Conservation (phyloP, 2,113 vertebrate genomes). For the Cromileptes altivelis region DNA sequence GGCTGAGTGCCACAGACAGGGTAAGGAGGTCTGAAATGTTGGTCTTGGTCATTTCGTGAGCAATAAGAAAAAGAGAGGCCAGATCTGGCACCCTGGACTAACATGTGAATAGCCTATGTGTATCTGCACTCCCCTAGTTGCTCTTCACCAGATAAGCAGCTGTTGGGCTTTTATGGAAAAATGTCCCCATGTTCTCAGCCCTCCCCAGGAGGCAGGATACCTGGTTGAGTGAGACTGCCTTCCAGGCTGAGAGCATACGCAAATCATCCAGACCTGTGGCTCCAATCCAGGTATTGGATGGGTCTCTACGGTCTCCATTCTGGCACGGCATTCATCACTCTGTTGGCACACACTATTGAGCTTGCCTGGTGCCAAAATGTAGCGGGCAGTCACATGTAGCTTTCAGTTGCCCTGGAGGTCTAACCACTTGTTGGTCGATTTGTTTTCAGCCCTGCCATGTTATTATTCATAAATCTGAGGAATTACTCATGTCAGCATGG, state of each 20-base stretch:
- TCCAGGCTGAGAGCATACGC: conserved; percentile 29
- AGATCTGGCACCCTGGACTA: background rate
- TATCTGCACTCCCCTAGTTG: background rate
- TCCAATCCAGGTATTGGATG: background rate
- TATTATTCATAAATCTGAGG: background rate
- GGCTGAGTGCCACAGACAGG: no score
- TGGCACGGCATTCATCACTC: background rate
- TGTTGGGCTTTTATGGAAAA: conserved; percentile 15
- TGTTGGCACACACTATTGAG: background rate
- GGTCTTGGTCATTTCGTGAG: background rate
- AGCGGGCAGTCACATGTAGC: background rate
- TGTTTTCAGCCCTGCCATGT: background rate
- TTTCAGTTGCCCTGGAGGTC: background rate
- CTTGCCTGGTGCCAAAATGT: background rate
- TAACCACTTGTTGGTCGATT: background rate
- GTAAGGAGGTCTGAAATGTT: no score
- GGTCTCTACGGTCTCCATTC: background rate
- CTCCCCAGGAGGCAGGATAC: conserved; percentile 33
- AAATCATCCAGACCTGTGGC: conserved; percentile 31
- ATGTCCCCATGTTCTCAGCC: conserved; percentile 15
- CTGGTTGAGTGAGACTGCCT: conserved; percentile 45
- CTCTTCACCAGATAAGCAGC: conserved; percentile 28
- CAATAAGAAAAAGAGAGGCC: background rate
- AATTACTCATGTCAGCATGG: background rate
- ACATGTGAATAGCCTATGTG: background rate